Conservation (phyloP, 2,888 invertebrate species). For the Caenorhabditis plicata region DNA sequence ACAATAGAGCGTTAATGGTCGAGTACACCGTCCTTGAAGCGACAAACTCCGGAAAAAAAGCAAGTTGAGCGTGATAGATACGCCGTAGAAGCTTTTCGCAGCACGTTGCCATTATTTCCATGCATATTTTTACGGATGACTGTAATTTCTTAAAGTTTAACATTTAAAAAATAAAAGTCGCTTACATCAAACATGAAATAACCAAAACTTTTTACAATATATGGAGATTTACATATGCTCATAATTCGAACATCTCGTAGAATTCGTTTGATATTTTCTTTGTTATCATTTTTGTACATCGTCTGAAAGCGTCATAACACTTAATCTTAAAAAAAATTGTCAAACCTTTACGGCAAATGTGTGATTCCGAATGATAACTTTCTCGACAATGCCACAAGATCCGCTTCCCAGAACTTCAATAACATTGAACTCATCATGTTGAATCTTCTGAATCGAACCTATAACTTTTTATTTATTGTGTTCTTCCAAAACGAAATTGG, state of each 20-base stretch:
- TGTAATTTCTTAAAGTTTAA: constrained; percentile 27
- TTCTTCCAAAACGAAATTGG: not conserved
- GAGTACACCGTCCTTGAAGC: constrained; percentile 95
- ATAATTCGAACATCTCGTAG: constrained; percentile 29
- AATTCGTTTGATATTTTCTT: constrained; percentile 28
- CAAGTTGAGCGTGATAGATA: constrained; percentile 69
- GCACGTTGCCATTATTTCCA: constrained; percentile 99
- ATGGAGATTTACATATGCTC: constrained; percentile 20
- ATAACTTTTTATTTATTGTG: not conserved
- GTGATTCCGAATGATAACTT: constrained; percentile 17
- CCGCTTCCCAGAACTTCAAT: constrained; percentile 28
- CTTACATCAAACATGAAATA: constrained; percentile 33
- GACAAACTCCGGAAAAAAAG: constrained; percentile 88
- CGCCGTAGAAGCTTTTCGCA: constrained; percentile 91
- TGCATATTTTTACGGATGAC: constrained; percentile 95
- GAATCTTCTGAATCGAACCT: constrained; percentile 16
- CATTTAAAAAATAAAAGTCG: not conserved
- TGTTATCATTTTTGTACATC: constrained; percentile 36
- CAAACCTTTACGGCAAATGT: constrained; percentile 33
- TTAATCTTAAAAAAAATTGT: constrained; percentile 1
- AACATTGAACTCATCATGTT: constrained; percentile 24
- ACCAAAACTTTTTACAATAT: constrained; percentile 26
- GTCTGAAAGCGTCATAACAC: constrained; percentile 19
- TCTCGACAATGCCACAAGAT: constrained; percentile 30
- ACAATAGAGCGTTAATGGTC: constrained; percentile 94